phyloP scores from a whole-genome alignment of 1,140 invertebrate species.

The Gonioctena quinquepunctata region DNA sequence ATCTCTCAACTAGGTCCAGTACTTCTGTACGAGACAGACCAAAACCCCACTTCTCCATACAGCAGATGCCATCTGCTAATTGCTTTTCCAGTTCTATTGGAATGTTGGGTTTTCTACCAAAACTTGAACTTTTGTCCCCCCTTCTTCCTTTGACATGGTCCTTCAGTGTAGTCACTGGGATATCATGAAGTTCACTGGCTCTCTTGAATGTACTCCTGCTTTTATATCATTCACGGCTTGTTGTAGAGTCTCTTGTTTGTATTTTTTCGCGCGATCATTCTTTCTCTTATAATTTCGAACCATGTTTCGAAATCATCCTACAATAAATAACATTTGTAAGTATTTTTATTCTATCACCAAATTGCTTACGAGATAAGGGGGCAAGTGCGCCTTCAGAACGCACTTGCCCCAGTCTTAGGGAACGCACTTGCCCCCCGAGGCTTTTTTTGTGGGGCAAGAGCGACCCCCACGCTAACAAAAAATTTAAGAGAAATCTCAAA shows the following conservation, averaged over 20 bases:
- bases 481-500: not conserved
- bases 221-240: constrained; percentile 24
- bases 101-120: constrained; percentile 40
- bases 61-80: constrained; percentile 36
- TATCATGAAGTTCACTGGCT: constrained; percentile 25
- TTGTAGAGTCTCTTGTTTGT: constrained; percentile 31
- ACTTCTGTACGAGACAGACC: constrained; percentile 47
- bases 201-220: constrained; percentile 23
- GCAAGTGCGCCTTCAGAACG: not conserved
- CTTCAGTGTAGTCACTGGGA: constrained; percentile 33
- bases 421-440: not conserved
- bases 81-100: constrained; percentile 34
- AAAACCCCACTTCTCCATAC: constrained; percentile 50
- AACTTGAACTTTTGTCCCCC: constrained; percentile 23
- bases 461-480: not conserved
- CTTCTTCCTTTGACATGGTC: constrained; percentile 23
- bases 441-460: not conserved
- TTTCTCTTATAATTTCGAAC: constrained; percentile 15
- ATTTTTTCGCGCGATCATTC: constrained; percentile 13
- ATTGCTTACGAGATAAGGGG: not conserved
- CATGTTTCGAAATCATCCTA: constrained; percentile 6
- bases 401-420: not conserved
- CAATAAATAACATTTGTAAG: not conserved
- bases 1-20: constrained; percentile 29
- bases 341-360: not conserved